These are phyloP conservation scores for Ormyrus rosae DNA, from an alignment of 2,888 invertebrate species.

Conservation along the genomic window DNA sequence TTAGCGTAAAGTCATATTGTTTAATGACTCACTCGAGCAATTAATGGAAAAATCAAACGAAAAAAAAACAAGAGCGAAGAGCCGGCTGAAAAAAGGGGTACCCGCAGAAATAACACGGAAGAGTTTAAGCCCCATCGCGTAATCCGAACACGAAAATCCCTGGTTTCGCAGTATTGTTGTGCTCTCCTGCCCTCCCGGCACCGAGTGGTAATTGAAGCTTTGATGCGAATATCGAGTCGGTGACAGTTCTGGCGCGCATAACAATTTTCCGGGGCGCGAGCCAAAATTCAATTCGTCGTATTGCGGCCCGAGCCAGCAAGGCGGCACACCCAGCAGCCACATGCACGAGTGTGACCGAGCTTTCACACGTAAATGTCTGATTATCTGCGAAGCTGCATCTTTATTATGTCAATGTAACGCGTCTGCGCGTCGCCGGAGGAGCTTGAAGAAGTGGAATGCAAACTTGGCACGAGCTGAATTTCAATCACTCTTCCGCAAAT, in stretches of 20 bases:
- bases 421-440: not conserved
- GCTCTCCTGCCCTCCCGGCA: not conserved
- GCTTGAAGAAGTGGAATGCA: not conserved
- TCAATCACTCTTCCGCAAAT: conserved; percentile 47
- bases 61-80: not conserved
- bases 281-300: conserved; percentile 40
- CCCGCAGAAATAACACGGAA: not conserved
- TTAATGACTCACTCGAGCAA: not conserved
- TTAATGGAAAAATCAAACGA: not conserved
- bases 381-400: not conserved
- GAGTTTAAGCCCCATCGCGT: conserved; percentile 22
- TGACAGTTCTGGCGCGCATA: conserved; percentile 47
- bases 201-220: conserved; percentile 42
- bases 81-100: not conserved
- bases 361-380: not conserved
- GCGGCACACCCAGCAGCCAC: not conserved
- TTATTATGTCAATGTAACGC: not conserved
- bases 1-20: conserved; percentile 14
- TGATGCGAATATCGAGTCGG: conserved; percentile 51
- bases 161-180: conserved; percentile 33
- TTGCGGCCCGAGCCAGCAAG: not conserved
- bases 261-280: conserved; percentile 33
- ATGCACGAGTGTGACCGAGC: too few species aligned
- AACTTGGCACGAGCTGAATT: conserved; percentile 8
- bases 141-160: conserved; percentile 46